A percentile compares a stretch with the other conserved stretches of the same genome.
Conservation (phyloP, 1,140 invertebrate species). For the Ceratitis capitata region DNA sequence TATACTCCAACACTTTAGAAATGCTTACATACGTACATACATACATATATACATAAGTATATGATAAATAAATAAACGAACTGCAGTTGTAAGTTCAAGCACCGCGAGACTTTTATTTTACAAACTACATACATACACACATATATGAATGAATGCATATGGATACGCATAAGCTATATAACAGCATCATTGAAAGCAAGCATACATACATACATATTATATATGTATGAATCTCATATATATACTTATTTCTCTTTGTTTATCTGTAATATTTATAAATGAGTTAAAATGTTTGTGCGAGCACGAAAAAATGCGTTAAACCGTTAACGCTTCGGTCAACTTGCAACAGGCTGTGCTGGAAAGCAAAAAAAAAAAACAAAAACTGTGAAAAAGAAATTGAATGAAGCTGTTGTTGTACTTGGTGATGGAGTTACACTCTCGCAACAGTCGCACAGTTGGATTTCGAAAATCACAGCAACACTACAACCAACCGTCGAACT, state of each 20-base stretch:
- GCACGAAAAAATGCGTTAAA: constrained; percentile 37
- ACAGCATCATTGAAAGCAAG: background rate
- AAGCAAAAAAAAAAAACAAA: background rate
- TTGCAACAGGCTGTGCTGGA: background rate
- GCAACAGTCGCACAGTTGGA: constrained; percentile 33
- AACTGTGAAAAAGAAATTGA: background rate
- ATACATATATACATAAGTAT: background rate
- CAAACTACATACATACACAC: background rate
- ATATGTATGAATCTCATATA: background rate
- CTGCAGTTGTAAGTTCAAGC: background rate
- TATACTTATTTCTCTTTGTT: too few species aligned
- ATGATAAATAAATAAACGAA: background rate
- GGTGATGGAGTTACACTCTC: background rate
- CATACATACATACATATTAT: background rate
- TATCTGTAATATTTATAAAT: background rate
- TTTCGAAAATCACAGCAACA: background rate
- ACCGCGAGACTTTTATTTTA: background rate
- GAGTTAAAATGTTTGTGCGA: background rate
- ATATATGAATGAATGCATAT: background rate
- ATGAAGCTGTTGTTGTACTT: background rate
- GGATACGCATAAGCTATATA: background rate
- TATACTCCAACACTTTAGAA: background rate
- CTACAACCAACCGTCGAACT: background rate
- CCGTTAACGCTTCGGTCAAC: constrained; percentile 25
- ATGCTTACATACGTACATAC: too few species aligned